These are phyloP conservation scores for Otolemur crassicaudatus DNA, from an alignment of 2,797 vertebrate genomes.

Conservation along the genomic window DNA sequence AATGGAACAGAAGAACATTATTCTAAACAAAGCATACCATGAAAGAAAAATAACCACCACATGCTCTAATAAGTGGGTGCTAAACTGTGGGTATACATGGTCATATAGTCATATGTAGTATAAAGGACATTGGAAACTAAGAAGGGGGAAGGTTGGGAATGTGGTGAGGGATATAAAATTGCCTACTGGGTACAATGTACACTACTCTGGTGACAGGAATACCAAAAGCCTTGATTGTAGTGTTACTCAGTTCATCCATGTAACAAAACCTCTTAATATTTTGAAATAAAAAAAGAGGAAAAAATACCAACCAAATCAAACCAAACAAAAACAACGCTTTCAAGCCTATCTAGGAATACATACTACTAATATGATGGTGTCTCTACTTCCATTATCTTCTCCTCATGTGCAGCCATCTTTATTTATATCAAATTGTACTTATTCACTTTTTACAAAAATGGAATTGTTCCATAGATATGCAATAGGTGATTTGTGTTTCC, in stretches of 20 bases:
- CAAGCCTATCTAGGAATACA: neutral
- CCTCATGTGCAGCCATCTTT: neutral
- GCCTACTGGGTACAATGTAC: neutral
- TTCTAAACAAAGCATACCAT: neutral
- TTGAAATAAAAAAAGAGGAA: neutral
- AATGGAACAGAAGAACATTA: neutral
- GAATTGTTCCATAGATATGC: neutral
- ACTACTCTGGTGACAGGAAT: neutral
- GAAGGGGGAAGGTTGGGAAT: neutral
- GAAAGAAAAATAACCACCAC: neutral
- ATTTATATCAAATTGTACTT: neutral
- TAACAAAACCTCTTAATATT: neutral
- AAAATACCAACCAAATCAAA: neutral
- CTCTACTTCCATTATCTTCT: neutral
- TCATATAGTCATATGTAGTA: neutral
- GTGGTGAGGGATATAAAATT: neutral
- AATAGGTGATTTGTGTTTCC: neutral
- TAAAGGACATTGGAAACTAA: neutral
- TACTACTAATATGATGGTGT: neutral
- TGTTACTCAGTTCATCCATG: neutral
- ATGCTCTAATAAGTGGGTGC: neutral
- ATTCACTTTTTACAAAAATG: neutral
- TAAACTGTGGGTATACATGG: neutral
- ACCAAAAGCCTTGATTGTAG: neutral
- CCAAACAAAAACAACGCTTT: neutral